Evolutionary conservation across 2,113 vertebrate genomes (phyloP).

Genomic region (Genyomyrus donnyi): DNA sequence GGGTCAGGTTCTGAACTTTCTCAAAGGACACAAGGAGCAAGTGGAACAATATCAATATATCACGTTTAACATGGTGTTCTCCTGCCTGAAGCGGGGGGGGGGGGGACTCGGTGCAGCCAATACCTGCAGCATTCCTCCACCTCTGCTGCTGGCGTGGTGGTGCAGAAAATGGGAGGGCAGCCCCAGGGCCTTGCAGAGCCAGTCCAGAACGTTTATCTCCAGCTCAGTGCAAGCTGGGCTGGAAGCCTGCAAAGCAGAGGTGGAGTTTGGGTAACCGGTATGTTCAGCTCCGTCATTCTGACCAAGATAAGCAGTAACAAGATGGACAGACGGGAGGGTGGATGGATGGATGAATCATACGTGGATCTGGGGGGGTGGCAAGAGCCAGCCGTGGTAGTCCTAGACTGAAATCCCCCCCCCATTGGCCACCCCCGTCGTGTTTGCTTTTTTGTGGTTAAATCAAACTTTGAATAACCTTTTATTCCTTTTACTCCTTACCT

Average conservation of each 20-base stretch:
- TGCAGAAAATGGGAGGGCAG: constrained; percentile 85
- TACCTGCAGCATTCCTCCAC: constrained; percentile 89
- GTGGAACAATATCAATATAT: neutral
- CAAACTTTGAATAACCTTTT: too few species aligned
- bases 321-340: neutral
- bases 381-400: too few species aligned
- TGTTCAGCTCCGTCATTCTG: neutral
- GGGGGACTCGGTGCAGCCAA: neutral
- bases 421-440: too few species aligned
- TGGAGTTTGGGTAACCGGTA: neutral
- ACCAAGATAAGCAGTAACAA: neutral
- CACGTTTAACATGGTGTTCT: neutral
- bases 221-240: constrained; percentile 92
- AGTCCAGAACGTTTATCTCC: constrained; percentile 94
- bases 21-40: neutral
- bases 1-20: neutral
- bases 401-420: too few species aligned
- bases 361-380: too few species aligned
- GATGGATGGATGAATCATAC: neutral
- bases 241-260: constrained; percentile 66
- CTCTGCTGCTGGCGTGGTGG: constrained; percentile 72
- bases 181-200: constrained; percentile 88
- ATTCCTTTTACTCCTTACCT: too few species aligned
- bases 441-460: too few species aligned
- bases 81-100: neutral